Percentiles rank a stretch among this genome's conserved stretches.
phyloP scores from a whole-genome alignment of 2,888 invertebrate species.

The Epistrophe grossulariae region DNA sequence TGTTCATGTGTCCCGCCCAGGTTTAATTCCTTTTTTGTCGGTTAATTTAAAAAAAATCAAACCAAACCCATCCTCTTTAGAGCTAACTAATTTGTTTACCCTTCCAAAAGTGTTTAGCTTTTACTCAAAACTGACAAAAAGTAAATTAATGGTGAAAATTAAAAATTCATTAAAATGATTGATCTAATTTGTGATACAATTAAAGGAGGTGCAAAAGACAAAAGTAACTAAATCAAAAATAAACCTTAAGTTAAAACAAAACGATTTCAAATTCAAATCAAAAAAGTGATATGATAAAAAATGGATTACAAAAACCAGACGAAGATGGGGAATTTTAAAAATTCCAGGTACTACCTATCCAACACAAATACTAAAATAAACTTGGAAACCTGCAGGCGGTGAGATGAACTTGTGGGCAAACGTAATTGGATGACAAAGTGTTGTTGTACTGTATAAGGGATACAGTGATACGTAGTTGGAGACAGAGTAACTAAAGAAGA shows the following conservation, averaged over 20 bases:
- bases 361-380: conserved; percentile 66
- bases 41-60: conserved; percentile 9
- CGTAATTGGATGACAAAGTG: conserved; percentile 78
- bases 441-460: conserved; percentile 73
- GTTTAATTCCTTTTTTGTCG: conserved; percentile 65
- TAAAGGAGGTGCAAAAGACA: conserved; percentile 19
- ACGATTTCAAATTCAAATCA: neutral
- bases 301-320: conserved; percentile 61
- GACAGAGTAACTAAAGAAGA: conserved; percentile 63
- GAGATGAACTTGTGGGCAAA: conserved; percentile 78
- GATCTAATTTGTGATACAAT: conserved; percentile 40
- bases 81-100: neutral
- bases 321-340: conserved; percentile 60
- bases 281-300: conserved; percentile 65
- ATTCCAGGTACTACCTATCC: conserved; percentile 60
- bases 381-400: conserved; percentile 78
- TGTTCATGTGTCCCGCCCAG: conserved; percentile 79
- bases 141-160: conserved; percentile 19
- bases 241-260: conserved; percentile 24
- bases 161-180: conserved; percentile 42
- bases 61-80: neutral
- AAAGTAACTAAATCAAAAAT: conserved; percentile 33
- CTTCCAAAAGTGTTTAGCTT: conserved; percentile 6
- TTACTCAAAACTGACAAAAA: conserved; percentile 31
- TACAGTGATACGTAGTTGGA: conserved; percentile 74